Conservation (phyloP, 2,888 invertebrate species). For the Pyralis farinalis region DNA sequence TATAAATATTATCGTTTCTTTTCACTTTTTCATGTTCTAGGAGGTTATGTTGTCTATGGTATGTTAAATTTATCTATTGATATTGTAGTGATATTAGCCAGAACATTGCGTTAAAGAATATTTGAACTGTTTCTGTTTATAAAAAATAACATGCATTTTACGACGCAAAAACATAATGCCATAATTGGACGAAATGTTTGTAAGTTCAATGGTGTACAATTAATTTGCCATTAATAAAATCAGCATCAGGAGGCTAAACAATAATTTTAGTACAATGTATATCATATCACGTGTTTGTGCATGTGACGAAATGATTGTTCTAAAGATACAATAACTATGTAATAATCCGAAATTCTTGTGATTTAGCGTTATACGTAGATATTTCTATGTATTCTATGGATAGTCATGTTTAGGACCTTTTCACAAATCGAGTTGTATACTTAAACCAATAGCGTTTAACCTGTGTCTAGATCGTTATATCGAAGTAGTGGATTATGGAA, state of each 20-base stretch:
- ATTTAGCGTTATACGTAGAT: constrained; percentile 51
- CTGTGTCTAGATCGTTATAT: constrained; percentile 5
- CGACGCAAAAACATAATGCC: not conserved
- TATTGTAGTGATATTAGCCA: constrained; percentile 1
- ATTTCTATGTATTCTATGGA: constrained; percentile 26
- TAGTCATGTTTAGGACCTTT: constrained; percentile 18
- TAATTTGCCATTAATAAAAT: too few species aligned
- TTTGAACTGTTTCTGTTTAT: too few species aligned
- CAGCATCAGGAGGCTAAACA: constrained; percentile 1
- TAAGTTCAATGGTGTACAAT: too few species aligned
- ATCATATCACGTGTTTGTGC: constrained; percentile 45
- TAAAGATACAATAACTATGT: constrained; percentile 51
- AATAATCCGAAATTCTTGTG: constrained; percentile 50
- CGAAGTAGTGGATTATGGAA: constrained; percentile 9
- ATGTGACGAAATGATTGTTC: constrained; percentile 27
- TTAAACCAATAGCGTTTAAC: constrained; percentile 4
- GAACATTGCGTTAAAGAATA: too few species aligned
- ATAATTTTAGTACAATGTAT: constrained; percentile 45
- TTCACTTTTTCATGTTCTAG: not conserved
- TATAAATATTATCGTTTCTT: not conserved
- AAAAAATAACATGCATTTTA: not conserved
- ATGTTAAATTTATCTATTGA: constrained; percentile 4
- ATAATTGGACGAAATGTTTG: not conserved
- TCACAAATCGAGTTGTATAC: constrained; percentile 2
- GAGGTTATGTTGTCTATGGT: constrained; percentile 1